Evolutionary conservation across 1,140 invertebrate species (phyloP), one percentile per base, ranked within the genome.

Genomic region (Helicoverpa armigera): DNA sequence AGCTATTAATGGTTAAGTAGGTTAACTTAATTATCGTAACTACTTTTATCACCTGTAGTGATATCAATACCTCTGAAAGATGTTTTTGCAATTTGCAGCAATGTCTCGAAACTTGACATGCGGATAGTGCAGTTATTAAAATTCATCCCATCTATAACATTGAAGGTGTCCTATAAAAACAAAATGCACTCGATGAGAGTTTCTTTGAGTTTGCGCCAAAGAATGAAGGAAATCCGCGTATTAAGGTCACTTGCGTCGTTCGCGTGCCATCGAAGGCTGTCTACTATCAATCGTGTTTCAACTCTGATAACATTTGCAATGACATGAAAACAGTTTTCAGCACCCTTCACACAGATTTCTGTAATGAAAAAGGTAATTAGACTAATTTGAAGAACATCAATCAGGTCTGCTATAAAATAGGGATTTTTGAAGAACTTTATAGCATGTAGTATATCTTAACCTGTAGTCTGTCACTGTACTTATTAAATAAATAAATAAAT

Each of bases 171-270:
- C 29, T 53, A 70, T 31, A 70, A 72, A 13, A 72, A 31, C 7
- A 61, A 63, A 63, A 63, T 31, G 12, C 35, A 16, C 12, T 12
- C 7, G 69, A 29, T 54, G 13, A n/a, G 23, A 11, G 54, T 72
- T 51, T 54, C 69, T 72, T 53, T 72, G 18, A 7, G 63, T 18
- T n/a, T n/a, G 18, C 63, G 63, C 50, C 7, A 31, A 53, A 31
- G 50, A 72, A 72, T 72, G 50, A 53, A 70, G 67, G 67, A 72
- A 72, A 72, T 72, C 69, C 69, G 48, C 23, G 69, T 53, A 14
- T 31, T 72, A 72, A 72, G 69, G 69, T 72, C 50, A 72, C 69
- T 29, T 69, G 43, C 35, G 5, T 69, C 65, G 43, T 29, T 61
- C 58, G 58, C 58, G 29, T 18, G 63, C 3, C 13, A 31, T 54